Base-by-base conservation (phyloP, 1,140 invertebrate species). In the Drosophila navojoa region DNA sequence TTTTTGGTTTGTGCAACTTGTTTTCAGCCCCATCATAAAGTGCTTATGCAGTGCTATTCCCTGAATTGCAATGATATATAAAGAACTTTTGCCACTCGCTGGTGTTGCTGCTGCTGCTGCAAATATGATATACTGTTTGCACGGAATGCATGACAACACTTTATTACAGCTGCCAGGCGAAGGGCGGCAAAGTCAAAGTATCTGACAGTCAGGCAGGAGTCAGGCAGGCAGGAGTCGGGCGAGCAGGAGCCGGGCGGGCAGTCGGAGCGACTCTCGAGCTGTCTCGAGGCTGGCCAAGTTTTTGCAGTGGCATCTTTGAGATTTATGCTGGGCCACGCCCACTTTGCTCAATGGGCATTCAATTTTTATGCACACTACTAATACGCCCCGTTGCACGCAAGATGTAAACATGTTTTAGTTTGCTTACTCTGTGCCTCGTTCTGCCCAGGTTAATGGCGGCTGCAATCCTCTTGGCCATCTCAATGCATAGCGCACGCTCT, bases 121-220 rank as follows among this genome's bases (percentile, higher is more conserved):
- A 77, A 78, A 77, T 81, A 81, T 81, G 79, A 81, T 71, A 75
- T 77, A 77, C 64, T 50, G 71, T 72, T 77, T 75, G 75, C 47
- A 71, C 60, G 75, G 79, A 78, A 82, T 81, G 79, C 79, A 69
- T 81, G 79, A 81, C 79, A 82, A 82, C 79, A 81, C 68, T 81
- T 81, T 82, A 81, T 81, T 81, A 81, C 68, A 74, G 79, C 76
- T 69, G 78, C 54, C 62, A 81, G 68, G 63, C 73, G 76, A 59
- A 67, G 59, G 62, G 25, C 77, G 77, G 70, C 47, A 5, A 80
- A 72, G 70, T 54, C 70, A 73, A 62, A 61, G 71, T 49, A 13
- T 44, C 57, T 69, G 71, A 61, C 64, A 62, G 11, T 45, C 45
- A 22, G 54, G 27, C 27, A 29, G 19, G 19, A 22, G 19, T 1